Percentiles rank a stretch among this genome's conserved stretches.
These are phyloP conservation scores for Ephialtes manifestator DNA, from an alignment of 2,888 invertebrate genomes.

Conservation along the genomic window DNA sequence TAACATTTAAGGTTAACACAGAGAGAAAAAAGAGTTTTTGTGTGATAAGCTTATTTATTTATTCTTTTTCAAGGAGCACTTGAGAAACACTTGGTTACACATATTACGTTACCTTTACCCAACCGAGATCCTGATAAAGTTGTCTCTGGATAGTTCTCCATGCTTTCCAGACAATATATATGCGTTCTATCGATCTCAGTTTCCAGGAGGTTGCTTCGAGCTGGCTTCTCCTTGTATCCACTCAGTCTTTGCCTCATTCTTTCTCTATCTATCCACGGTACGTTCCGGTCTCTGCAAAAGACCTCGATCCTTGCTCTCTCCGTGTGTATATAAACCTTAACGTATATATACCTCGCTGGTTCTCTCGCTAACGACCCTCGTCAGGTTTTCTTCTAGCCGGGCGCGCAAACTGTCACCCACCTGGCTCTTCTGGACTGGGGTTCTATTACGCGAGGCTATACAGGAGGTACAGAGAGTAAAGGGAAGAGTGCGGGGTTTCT, in stretches of 20 bases:
- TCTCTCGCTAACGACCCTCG: constrained; percentile 68
- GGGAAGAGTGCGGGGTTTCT: constrained; percentile 30
- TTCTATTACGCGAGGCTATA: constrained; percentile 65
- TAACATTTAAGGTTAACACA: neutral
- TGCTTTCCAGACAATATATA: constrained; percentile 33
- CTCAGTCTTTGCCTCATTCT: constrained; percentile 51
- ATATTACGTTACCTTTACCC: neutral
- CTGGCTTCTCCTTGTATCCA: constrained; percentile 51
- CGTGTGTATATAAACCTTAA: constrained; percentile 26
- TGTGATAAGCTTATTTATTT: neutral
- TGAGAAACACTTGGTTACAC: neutral
- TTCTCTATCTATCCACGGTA: constrained; percentile 46
- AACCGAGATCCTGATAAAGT: neutral
- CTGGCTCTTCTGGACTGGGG: constrained; percentile 60
- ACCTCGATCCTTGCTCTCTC: constrained; percentile 36
- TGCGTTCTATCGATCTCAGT: constrained; percentile 39
- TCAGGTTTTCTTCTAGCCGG: constrained; percentile 64
- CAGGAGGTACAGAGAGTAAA: constrained; percentile 23
- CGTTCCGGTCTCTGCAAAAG: constrained; percentile 44
- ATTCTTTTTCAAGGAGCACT: neutral
- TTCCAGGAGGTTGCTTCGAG: constrained; percentile 31
- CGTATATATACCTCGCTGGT: constrained; percentile 27
- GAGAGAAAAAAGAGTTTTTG: neutral
- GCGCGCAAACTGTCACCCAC: constrained; percentile 69
- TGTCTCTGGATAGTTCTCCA: constrained; percentile 7